Evolutionary conservation across 1,140 invertebrate species (phyloP), one percentile per base, ranked within the genome.

Genomic region (Rhagoletis zephyria): DNA sequence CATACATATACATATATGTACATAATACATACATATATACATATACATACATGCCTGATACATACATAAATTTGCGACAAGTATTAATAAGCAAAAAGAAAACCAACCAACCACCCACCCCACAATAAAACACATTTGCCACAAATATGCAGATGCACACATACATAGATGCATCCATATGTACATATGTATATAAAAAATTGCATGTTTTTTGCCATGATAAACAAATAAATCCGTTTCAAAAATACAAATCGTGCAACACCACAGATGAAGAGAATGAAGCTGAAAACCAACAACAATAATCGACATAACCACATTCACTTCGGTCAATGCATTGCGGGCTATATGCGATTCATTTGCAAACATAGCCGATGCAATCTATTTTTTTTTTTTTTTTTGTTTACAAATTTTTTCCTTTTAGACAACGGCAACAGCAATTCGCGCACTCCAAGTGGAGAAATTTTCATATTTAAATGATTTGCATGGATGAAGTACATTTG

Each of bases 291-390:
- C 48, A 81, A 81, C 48, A 81, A 81, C 74, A 81, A 81, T 56
- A 81, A 81, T 30, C 74, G n/a, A 19, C 74, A 81, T 81, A 81
- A 81, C 70, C 70, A 51, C 74, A 81, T 81, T 59, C 48, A 19
- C 74, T 56, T 48, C 74, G 51, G 74, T 56, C 48, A 81, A 10
- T 48, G 51, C 9, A 81, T 81, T 81, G 74, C 51, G 74, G 74
- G 30, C 74, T 10, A 3, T 19, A 56, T 16, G 48, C 74, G 74
- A 81, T 81, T 56, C 74, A 81, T 59, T 81, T 81, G 74, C 74
- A 81, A 81, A 81, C 48, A 81, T 81, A 48, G 56, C 74, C 74
- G 74, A 30, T 30, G 30, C 30, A 30, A 30, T 30, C 30, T 30
- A 30, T 30, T 30, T 30, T 30, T 30, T 30, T 30, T 30, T 30